Evolutionary conservation across 2,888 invertebrate genomes (phyloP), one percentile per base, ranked within the genome.

Genomic region (Graphium colonna): DNA sequence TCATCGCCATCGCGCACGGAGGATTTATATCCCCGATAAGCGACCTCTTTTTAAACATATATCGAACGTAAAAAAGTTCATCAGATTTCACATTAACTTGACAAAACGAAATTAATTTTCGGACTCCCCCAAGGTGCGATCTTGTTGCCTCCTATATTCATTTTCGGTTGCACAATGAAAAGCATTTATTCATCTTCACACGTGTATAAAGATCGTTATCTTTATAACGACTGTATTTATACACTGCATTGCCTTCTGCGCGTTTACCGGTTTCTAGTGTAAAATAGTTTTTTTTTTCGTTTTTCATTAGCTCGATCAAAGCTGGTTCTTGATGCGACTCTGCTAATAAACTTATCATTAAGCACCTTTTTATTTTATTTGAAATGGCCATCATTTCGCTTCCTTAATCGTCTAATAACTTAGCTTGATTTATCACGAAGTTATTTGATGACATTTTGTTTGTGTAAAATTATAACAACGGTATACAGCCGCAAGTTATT

Each of bases 161-260:
- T 44, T 31, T 31, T 31, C 44, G 36, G 36, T 33, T 31, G 31
- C 1, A 9, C 38, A 26, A 16, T 10, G 26, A 4, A 28, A 48
- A 38, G 21, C 28, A 26, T 39, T 48, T 48, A 48, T 48, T 48
- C 39, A 39, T 28, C 21, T 47, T 18, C 39, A 48, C 47, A 48
- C 47, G 47, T 48, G 39, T 48, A 33, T 26, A 39, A 10, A 48
- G 47, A 48, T 48, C 28, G 7, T 26, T 48, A 48, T 48, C 47
- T 48, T 15, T 48, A 28, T 18, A 38, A 13, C 26, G 28, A 21
- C 21, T 39, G 39, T 48, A 26, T 48, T 48, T 40, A 39, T 48
- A 36, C 21, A 46, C 17, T 10, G 39, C 26, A 48, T 48, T 40
- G 39, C 39, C 26, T 40, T 48, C 39, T 26, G 15, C 12, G 10